These are phyloP conservation scores for Aphrocallistes beatrix DNA, from an alignment of 37 sponge, comb jelly and placozoan genomes.

Conservation along the genomic window DNA sequence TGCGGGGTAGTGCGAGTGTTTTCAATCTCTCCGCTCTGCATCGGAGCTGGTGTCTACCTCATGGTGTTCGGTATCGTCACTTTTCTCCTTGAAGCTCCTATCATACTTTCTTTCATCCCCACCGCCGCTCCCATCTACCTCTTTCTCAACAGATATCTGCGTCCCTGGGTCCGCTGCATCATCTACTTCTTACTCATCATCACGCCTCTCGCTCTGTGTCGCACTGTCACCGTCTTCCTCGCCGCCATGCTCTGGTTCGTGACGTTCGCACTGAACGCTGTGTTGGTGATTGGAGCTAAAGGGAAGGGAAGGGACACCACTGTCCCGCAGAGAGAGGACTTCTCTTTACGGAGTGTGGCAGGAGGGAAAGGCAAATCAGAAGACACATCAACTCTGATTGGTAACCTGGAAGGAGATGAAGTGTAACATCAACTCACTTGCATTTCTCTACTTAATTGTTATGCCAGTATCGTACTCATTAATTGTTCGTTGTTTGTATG, in stretches of 20 bases:
- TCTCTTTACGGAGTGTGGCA: background rate
- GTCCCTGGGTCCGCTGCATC: background rate
- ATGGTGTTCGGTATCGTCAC: background rate
- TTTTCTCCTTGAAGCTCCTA: background rate
- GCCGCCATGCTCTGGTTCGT: conserved; percentile 6
- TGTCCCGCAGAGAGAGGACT: background rate
- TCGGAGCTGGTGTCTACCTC: background rate
- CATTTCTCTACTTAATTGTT: too few relatives aligned
- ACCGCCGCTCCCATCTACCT: background rate
- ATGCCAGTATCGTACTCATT: background rate
- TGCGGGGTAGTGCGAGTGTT: background rate
- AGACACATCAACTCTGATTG: background rate
- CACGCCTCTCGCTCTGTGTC: background rate
- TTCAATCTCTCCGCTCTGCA: background rate
- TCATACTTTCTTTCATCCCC: background rate
- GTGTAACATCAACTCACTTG: background rate
- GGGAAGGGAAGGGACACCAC: background rate
- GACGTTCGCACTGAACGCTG: background rate
- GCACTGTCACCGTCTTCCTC: background rate
- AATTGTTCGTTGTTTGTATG: background rate
- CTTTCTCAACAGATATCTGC: background rate
- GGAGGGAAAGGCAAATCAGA: background rate
- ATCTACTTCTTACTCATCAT: background rate
- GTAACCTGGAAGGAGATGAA: background rate
- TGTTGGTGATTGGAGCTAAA: background rate